Percentiles rank a stretch among this genome's conserved stretches.
These are phyloP conservation scores for Xanthia icteritia DNA, from an alignment of 2,888 invertebrate genomes.

Conservation along the genomic window DNA sequence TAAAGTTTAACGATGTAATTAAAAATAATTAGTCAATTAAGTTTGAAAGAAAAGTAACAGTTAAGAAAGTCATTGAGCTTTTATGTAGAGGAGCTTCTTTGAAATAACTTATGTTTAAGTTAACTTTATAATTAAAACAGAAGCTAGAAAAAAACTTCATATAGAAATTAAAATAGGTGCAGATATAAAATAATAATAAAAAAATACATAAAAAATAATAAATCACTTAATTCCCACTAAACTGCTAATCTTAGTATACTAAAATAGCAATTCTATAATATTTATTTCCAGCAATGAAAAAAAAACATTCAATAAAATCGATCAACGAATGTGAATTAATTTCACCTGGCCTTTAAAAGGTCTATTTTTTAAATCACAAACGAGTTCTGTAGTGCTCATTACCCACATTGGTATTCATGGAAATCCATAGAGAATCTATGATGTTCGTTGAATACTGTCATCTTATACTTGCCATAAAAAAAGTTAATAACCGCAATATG, in stretches of 20 bases:
- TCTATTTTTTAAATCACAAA: slow-evolving; percentile 57
- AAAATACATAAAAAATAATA: no score
- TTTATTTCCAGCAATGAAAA: not conserved
- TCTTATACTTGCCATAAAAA: slow-evolving; percentile 28
- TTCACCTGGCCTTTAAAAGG: slow-evolving; percentile 37
- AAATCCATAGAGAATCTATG: slow-evolving; percentile 59
- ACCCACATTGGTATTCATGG: slow-evolving; percentile 69
- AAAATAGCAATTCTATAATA: not conserved
- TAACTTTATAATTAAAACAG: not conserved
- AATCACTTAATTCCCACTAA: not conserved
- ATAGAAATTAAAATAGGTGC: not conserved
- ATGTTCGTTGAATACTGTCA: slow-evolving; percentile 42
- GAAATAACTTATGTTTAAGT: not conserved
- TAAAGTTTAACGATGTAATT: not conserved
- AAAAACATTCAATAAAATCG: slow-evolving; percentile 31
- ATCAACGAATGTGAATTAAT: slow-evolving; percentile 39
- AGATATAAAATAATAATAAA: no score
- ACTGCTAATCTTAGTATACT: not conserved
- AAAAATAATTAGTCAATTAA: slow-evolving; percentile 27
- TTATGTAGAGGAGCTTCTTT: not conserved
- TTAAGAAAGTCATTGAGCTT: slow-evolving; percentile 29
- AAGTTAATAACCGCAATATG: slow-evolving; percentile 12
- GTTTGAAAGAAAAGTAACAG: slow-evolving; percentile 25
- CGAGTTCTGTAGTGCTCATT: slow-evolving; percentile 61
- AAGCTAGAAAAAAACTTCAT: not conserved